phyloP scores from a whole-genome alignment of 2,797 vertebrate genomes.

The Borostomias antarcticus region DNA sequence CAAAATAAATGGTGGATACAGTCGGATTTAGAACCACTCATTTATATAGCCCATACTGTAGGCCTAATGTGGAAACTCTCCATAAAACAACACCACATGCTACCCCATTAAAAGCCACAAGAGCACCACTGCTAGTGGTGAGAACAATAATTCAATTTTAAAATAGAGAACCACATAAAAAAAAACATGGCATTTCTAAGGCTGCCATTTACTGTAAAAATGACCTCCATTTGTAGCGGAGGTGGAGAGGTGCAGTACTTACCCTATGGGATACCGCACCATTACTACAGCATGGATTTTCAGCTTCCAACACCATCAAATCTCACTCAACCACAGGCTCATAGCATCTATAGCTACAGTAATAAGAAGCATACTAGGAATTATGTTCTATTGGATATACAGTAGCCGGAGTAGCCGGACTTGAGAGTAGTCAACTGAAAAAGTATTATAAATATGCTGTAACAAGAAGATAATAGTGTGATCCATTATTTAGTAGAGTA shows the following conservation, averaged over 20 bases:
- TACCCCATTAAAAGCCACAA: too few species aligned
- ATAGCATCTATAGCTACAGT: slow-evolving; percentile 53
- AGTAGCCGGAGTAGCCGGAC: too few species aligned
- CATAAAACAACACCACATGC: too few species aligned
- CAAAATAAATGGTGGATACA: too few species aligned
- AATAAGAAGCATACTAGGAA: slow-evolving; percentile 53
- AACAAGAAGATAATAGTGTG: neutral
- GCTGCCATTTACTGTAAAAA: slow-evolving; percentile 25
- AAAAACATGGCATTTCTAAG: neutral
- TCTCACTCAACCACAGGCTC: slow-evolving; percentile 55
- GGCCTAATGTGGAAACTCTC: too few species aligned
- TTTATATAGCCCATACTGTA: too few species aligned
- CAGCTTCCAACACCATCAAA: slow-evolving; percentile 60
- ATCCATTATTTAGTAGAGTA: too few species aligned
- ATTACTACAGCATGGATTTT: slow-evolving; percentile 55
- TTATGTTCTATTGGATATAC: neutral
- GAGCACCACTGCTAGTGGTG: too few species aligned
- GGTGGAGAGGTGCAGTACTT: slow-evolving; percentile 36
- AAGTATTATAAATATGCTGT: neutral
- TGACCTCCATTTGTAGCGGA: slow-evolving; percentile 46
- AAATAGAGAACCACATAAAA: too few species aligned
- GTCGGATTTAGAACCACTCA: too few species aligned
- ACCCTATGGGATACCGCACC: slow-evolving; percentile 48
- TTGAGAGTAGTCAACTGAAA: neutral
- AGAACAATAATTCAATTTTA: too few species aligned